phyloP scores from a whole-genome alignment of 2,888 invertebrate genomes.

The Eristalis tenax region DNA sequence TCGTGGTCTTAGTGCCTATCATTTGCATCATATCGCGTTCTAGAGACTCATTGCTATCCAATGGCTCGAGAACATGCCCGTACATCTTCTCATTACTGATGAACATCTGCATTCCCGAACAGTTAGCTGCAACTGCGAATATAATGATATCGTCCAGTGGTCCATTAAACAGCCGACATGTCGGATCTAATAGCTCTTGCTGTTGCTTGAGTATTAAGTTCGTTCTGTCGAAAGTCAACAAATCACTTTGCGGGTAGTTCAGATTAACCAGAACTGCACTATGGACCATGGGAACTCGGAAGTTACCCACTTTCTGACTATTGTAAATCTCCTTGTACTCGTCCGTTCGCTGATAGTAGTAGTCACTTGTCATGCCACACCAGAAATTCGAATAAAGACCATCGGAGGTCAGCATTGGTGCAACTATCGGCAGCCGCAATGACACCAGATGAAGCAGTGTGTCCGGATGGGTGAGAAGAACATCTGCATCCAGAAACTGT shows the following conservation, averaged over 20 bases:
- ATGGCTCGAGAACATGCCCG: conserved; percentile 91
- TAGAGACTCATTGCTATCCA: conserved; percentile 86
- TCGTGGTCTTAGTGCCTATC: conserved; percentile 88
- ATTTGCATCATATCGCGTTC: conserved; percentile 87
- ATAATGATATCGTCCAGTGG: conserved; percentile 95
- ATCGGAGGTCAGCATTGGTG: conserved; percentile 93
- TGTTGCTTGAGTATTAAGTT: conserved; percentile 75
- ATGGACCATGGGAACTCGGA: conserved; percentile 95
- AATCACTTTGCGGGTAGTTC: conserved; percentile 83
- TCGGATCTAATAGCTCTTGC: conserved; percentile 61
- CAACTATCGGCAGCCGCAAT: conserved; percentile 86
- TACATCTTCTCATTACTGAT: conserved; percentile 91
- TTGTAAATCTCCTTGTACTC: conserved; percentile 91
- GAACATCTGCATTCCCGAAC: conserved; percentile 85
- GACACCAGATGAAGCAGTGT: conserved; percentile 85
- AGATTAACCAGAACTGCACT: conserved; percentile 92
- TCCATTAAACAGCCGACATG: conserved; percentile 85
- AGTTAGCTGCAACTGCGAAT: conserved; percentile 92
- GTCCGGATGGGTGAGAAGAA: conserved; percentile 87
- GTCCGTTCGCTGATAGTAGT: conserved; percentile 91
- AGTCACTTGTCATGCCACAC: conserved; percentile 94
- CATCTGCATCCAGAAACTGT: conserved; percentile 93
- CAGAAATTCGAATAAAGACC: conserved; percentile 97
- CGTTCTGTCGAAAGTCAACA: conserved; percentile 86
- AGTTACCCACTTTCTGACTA: conserved; percentile 87